Evolutionary conservation across 2,113 vertebrate genomes (phyloP).

Genomic region (Formicarius rufipectus): DNA sequence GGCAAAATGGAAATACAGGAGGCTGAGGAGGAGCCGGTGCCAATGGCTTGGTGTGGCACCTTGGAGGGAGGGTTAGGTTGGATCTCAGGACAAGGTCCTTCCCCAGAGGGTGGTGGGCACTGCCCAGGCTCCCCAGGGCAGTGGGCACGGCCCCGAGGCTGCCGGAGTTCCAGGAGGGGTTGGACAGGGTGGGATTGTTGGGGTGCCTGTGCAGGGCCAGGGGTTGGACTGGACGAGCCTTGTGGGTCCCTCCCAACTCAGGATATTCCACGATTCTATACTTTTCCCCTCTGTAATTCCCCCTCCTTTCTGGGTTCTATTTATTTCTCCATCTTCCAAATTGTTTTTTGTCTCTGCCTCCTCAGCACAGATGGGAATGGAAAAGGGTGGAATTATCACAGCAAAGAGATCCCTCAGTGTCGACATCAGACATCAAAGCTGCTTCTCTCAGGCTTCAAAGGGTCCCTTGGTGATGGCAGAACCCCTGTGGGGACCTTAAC

Average conservation of each 20-base stretch:
- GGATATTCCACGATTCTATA: neutral
- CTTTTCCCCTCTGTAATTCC: neutral
- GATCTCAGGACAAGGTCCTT: rapidly evolving
- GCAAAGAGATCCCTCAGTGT: neutral
- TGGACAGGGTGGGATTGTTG: neutral
- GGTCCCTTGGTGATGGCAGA: neutral
- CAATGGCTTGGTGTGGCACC: neutral
- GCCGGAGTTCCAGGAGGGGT: neutral
- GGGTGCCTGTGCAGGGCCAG: neutral
- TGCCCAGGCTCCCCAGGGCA: neutral
- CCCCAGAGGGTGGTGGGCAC: neutral
- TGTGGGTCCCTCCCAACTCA: rapidly evolving
- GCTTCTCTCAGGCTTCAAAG: slow-evolving; percentile 47
- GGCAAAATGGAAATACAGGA: rapidly evolving
- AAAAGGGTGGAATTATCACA: neutral
- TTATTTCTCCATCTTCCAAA: neutral
- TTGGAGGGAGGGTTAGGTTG: neutral
- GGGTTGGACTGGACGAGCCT: rapidly evolving
- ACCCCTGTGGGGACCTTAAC: slow-evolving; percentile 15
- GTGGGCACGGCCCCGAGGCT: neutral
- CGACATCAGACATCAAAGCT: slow-evolving; percentile 50
- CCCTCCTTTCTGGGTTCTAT: neutral
- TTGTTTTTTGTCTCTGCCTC: neutral
- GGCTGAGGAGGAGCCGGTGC: neutral
- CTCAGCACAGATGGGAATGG: neutral